Evolutionary conservation across 30 jellyfish, hydroid and myxozoan species (phyloP), one percentile per base, ranked within the genome.

Genomic region (Aurelia sp.): DNA sequence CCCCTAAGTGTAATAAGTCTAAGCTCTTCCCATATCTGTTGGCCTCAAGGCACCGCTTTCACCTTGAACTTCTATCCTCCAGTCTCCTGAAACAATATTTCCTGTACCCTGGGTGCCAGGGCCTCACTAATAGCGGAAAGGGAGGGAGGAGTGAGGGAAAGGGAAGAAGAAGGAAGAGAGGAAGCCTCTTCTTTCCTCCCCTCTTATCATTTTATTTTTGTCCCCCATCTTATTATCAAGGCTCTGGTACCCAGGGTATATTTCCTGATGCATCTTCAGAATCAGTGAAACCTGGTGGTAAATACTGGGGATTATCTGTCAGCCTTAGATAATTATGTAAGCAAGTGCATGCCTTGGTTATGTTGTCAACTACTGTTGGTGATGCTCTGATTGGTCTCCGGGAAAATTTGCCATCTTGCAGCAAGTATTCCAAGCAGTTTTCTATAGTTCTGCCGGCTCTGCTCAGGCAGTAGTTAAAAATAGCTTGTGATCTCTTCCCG

Each of bases 391-490:
- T 79, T 79, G 61, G 47, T 10, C 17, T 22, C 27, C 51, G 40
- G 71, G n/a, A 37, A 82, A 35, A 40, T 80, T 57, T 68, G 35
- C 92, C 86, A 68, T 63, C 59, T 70, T 22, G 92, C 92, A 23
- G 92, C 58, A 85, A 82, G 30, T n/a, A 78, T 78, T 12, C 89
- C 80, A 78, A 78, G 18, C 80, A 19, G 63, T 78, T 78, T 31
- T 76, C 87, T 9, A 76, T 53, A 44, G 89, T 78, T 59, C 91
- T 48, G 15, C 76, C 16, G 4, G 91, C 85, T 33, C 86, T 11
- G 13, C 62, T 37, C 19, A 30, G 86, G 23, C 89, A n/a, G 64
- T 83, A 83, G 55, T 83, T 83, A 62, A 47, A 83, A 23, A 83
- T 51, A 17, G 66, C 23, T 83, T 73, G 67, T 20, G 58, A 66